These are phyloP conservation scores for Choristoneura rosaceana DNA, from an alignment of 2,888 invertebrate species.

Conservation along the genomic window DNA sequence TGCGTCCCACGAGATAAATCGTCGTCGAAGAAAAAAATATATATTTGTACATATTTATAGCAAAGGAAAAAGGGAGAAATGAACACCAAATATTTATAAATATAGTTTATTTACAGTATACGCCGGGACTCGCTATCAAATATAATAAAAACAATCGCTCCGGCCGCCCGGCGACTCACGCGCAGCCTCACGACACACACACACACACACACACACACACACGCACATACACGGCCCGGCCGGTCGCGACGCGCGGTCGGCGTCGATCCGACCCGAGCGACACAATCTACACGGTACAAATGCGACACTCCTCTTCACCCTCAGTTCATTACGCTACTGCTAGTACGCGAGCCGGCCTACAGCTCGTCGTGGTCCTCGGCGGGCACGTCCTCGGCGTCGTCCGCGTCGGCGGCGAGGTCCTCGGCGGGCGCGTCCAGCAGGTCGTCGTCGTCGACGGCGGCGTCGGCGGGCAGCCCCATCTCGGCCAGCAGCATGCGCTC, in stretches of 20 bases:
- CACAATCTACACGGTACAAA: too few relatives aligned
- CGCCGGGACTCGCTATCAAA: constrained; percentile 34
- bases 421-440: constrained; percentile 44
- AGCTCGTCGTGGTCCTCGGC: constrained; percentile 65
- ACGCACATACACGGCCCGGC: background rate
- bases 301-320: too few relatives aligned
- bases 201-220: background rate
- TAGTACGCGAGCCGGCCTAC: constrained; percentile 45
- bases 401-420: constrained; percentile 46
- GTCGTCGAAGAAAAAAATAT: too few relatives aligned
- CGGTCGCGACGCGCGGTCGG: too few relatives aligned
- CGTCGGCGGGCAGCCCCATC: constrained; percentile 91
- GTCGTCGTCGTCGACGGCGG: constrained; percentile 69
- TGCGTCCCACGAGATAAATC: too few relatives aligned
- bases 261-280: too few relatives aligned
- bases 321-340: background rate
- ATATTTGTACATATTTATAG: background rate
- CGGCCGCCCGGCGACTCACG: background rate
- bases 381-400: constrained; percentile 49
- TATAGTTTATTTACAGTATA: constrained; percentile 60
- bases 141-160: constrained; percentile 1
- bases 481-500: constrained; percentile 95
- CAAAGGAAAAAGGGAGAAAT: background rate
- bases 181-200: constrained; percentile 1
- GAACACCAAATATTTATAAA: constrained; percentile 46